Percentiles rank a stretch among this genome's conserved stretches.
phyloP scores from a whole-genome alignment of 2,888 invertebrate genomes.

The Anthophora plumipes region DNA sequence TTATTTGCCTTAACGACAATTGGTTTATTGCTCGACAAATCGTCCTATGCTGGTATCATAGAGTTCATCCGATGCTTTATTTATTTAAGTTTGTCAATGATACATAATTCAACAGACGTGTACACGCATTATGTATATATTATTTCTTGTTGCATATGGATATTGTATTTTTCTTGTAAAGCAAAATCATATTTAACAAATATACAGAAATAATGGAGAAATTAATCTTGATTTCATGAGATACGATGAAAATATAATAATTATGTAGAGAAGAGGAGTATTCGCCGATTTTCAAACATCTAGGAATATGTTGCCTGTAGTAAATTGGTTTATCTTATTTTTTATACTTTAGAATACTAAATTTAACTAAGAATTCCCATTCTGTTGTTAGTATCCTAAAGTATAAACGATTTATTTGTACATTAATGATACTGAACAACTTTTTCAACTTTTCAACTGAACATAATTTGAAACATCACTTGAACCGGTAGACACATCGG shows the following conservation, averaged over 20 bases:
- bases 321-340: too few relatives aligned
- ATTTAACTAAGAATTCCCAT: too few relatives aligned
- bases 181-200: slow-evolving; percentile 21
- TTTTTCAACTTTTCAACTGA: too few relatives aligned
- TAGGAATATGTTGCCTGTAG: too few relatives aligned
- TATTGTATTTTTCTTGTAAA: slow-evolving; percentile 63
- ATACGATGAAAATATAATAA: neutral
- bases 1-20: slow-evolving; percentile 89
- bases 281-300: too few relatives aligned
- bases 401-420: too few relatives aligned
- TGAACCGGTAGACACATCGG: too few relatives aligned
- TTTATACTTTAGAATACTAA: too few relatives aligned
- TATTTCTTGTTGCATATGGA: slow-evolving; percentile 72
- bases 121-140: slow-evolving; percentile 68
- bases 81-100: slow-evolving; percentile 84
- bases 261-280: too few relatives aligned
- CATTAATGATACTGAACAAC: too few relatives aligned
- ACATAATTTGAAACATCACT: too few relatives aligned
- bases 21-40: slow-evolving; percentile 90
- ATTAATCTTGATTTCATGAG: neutral
- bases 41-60: slow-evolving; percentile 87
- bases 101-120: slow-evolving; percentile 39
- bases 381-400: too few relatives aligned
- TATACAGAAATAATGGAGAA: neutral
- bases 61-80: slow-evolving; percentile 89